phyloP scores from a whole-genome alignment of 2,888 invertebrate species.

The Tinea pellionella region DNA sequence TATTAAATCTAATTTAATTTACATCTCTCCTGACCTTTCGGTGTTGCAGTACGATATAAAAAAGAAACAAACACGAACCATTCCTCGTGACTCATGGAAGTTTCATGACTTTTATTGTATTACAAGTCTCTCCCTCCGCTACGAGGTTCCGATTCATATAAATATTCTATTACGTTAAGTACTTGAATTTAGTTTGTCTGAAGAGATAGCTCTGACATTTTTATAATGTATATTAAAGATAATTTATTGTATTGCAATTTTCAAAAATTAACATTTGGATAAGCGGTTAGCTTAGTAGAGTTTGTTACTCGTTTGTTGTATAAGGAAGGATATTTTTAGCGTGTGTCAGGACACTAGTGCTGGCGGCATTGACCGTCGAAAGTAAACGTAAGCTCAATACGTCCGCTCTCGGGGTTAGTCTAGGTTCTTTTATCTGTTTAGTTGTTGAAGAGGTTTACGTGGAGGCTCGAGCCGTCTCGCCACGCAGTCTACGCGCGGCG shows the following conservation, averaged over 20 bases:
- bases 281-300: too few relatives aligned
- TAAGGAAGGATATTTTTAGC: not conserved
- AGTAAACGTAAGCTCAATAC: not conserved
- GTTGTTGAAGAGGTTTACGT: slow-evolving; percentile 34
- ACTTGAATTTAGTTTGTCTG: not conserved
- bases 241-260: too few relatives aligned
- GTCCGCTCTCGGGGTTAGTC: not conserved
- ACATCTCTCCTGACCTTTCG: slow-evolving; percentile 57
- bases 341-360: not conserved
- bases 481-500: slow-evolving; percentile 63
- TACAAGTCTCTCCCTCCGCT: slow-evolving; percentile 16
- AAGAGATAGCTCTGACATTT: not conserved
- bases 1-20: slow-evolving; percentile 66
- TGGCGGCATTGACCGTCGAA: slow-evolving; percentile 3
- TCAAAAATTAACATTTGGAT: too few relatives aligned
- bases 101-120: slow-evolving; percentile 30
- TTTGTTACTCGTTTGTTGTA: not conserved
- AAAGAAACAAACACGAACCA: slow-evolving; percentile 33
- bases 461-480: slow-evolving; percentile 26
- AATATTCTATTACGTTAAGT: slow-evolving; percentile 4
- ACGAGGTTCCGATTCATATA: slow-evolving; percentile 1
- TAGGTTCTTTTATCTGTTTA: slow-evolving; percentile 8
- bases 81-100: slow-evolving; percentile 38
- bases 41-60: slow-evolving; percentile 32
- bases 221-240: not conserved